Evolutionary conservation across 2,113 vertebrate genomes (phyloP).

Genomic region (Sialia sialis): DNA sequence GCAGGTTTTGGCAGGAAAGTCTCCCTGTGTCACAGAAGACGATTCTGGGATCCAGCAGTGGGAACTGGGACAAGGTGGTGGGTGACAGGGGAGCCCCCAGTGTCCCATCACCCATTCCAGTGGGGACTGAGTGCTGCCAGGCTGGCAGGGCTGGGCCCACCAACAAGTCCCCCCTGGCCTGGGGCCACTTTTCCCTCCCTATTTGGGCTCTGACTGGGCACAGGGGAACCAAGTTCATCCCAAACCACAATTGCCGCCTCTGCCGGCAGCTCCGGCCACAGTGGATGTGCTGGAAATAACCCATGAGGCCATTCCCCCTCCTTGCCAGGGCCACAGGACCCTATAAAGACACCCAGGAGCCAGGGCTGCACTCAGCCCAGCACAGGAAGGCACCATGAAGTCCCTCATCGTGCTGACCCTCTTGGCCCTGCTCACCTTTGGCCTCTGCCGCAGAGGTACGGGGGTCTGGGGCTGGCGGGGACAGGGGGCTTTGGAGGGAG

Average conservation of each 20-base stretch:
- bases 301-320: neutral
- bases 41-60: neutral
- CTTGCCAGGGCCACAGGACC: neutral
- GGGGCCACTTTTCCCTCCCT: neutral
- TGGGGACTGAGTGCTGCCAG: neutral
- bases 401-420: neutral
- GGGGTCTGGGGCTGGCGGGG: fast-evolving
- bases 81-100: neutral
- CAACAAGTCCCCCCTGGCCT: neutral
- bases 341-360: constrained; percentile 29
- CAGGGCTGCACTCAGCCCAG: neutral
- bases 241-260: constrained; percentile 60
- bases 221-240: neutral
- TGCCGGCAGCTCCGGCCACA: neutral
- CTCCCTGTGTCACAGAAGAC: fast-evolving
- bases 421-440: constrained; percentile 35
- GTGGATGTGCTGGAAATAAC: constrained; percentile 60
- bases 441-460: constrained; percentile 46
- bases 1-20: neutral
- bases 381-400: constrained; percentile 42
- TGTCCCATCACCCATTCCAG: neutral
- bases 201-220: neutral
- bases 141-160: neutral
- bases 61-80: neutral
- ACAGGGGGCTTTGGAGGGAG: neutral